Base-by-base conservation (phyloP, 2,888 invertebrate genomes). In the Eulithis prunata region DNA sequence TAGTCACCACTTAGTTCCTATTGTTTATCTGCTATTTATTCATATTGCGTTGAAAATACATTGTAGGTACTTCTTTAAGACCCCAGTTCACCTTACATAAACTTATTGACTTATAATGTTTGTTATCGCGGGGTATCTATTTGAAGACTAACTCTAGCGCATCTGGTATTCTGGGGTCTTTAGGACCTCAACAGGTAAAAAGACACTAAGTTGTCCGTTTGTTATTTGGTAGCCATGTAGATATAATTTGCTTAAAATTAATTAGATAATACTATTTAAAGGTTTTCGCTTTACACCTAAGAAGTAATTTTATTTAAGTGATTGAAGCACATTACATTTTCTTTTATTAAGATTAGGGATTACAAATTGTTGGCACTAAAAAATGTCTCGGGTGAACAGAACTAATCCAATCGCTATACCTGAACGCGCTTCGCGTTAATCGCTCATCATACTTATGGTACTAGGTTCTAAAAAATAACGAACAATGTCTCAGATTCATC, bases 1-100 rank as follows among this genome's bases (percentile, higher is more conserved):
- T 78, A 75, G 74, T 80, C 75, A 76, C 71, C 55, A 46, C 62
- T 74, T 54, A 71, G 75, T 79, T 77, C 71, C 74, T 81, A 76
- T 72, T 61, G 47, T 74, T 78, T 71, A 59, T 58, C 46, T 70
- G 60, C 55, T 41, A 64, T 58, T 8, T 41, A 57, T 49, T 62
- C 11, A 58, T 43, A 64, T 64, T 51, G n/a, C 7, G 36, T 60
- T 60, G 6, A n/a, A 53, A 36, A 5, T 38, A 51, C 49, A 14
- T 47, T 49, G 14, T n/a, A n/a, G n/a, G n/a, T 41, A 8, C 14
- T 57, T 47, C 7, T 51, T 13, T 58, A 58, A 61, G 49, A 62
- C 58, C 32, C 41, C 36, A 55, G 55, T 56, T 62, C 43, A 62
- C 51, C 13, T 59, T 13, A 51, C 4, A 12, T 8, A 28, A 51